Base-by-base conservation (phyloP, 2,888 invertebrate genomes). In the Exocentrus adspersus region DNA sequence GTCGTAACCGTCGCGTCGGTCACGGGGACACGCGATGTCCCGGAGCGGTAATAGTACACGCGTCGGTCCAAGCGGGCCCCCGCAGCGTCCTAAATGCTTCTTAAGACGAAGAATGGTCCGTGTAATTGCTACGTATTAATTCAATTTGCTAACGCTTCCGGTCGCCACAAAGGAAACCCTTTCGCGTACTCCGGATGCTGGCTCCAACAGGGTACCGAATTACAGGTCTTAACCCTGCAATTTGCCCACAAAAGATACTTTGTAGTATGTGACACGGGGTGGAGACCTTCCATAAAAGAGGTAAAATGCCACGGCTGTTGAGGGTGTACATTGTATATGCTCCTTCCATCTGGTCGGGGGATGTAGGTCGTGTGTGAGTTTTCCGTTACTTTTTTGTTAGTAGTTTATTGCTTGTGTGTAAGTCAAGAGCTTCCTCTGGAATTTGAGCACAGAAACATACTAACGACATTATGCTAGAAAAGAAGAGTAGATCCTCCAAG, bases 91-190 rank as follows among this genome's bases (percentile, higher is more conserved):
- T 79, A 82, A 82, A 81, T 77, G 82, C 80, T 82, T 76, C 83
- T 83, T 81, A 82, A 82, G 82, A 81, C 75, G 80, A 77, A 79
- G 80, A 81, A 81, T 80, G 70, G 78, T 67, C 73, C 74, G 59
- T 77, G 81, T 83, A 83, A 83, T 83, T 82, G 83, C 82, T 82
- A 80, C 81, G 83, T 82, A 82, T 82, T 82, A 82, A 83, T 82
- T 82, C 82, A 81, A 82, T 83, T 83, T 79, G 74, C 75, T 75
- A 77, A 78, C 79, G 78, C 79, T 82, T 82, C 82, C 82, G 81
- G 81, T 73, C 54, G 65, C 65, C 64, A 79, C 77, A 79, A 81
- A 75, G 68, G 75, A 77, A 80, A 79, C 80, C 81, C 78, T 79
- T 79, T 75, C 68, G 74, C 70, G 69, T 71, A 72, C 72, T 75